Conservation (phyloP, 2,113 vertebrate species). For the Piliocolobus tephrosceles region DNA sequence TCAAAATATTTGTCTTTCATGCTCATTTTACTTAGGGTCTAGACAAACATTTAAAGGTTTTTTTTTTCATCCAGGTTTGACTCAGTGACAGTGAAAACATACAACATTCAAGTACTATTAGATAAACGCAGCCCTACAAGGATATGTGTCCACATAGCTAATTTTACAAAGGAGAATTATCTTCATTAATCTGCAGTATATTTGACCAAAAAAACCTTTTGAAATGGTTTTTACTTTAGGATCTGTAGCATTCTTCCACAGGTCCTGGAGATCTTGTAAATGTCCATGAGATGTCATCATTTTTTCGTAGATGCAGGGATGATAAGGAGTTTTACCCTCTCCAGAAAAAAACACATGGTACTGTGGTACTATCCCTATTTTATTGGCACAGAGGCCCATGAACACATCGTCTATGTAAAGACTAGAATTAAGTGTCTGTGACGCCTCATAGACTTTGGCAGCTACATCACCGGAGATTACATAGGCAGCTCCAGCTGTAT, state of each 20-base stretch:
- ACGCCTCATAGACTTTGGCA: slow-evolving; percentile 91
- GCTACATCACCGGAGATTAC: slow-evolving; percentile 92
- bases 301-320: slow-evolving; percentile 94
- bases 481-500: slow-evolving; percentile 94
- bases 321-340: slow-evolving; percentile 91
- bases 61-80: slow-evolving; percentile 74
- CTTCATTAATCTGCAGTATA: slow-evolving; percentile 91
- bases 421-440: slow-evolving; percentile 89
- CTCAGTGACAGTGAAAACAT: slow-evolving; percentile 80
- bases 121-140: slow-evolving; percentile 91
- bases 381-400: slow-evolving; percentile 96
- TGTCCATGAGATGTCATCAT: slow-evolving; percentile 98
- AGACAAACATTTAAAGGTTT: slow-evolving; percentile 65
- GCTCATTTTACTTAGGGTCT: slow-evolving; percentile 18
- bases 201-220: slow-evolving; percentile 83
- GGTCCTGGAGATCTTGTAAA: slow-evolving; percentile 84
- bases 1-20: slow-evolving; percentile 62
- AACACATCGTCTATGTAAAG: slow-evolving; percentile 97
- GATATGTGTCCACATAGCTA: slow-evolving; percentile 85
- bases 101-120: slow-evolving; percentile 83
- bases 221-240: slow-evolving; percentile 82
- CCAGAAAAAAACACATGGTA: slow-evolving; percentile 93
- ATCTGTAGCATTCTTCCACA: slow-evolving; percentile 90
- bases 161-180: slow-evolving; percentile 90
- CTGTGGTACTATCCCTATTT: slow-evolving; percentile 90